Conservation (phyloP, 2,797 vertebrate species). For the Sylvilagus floridanus region DNA sequence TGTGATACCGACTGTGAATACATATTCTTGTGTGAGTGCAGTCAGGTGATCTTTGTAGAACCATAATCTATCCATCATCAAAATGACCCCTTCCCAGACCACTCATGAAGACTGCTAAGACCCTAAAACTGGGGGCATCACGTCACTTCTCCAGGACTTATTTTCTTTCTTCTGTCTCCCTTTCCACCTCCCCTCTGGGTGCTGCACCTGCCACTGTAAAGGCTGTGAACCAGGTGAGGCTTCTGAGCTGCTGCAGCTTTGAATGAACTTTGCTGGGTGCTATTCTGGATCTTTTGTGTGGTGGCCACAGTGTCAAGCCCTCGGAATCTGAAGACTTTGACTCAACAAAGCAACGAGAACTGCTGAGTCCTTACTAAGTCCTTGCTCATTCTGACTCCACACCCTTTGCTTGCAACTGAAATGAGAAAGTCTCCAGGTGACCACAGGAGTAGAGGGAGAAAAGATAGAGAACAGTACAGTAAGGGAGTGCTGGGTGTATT, state of each 20-base stretch:
- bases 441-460: not conserved
- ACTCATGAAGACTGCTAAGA: not conserved
- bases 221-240: conserved; percentile 84
- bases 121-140: not conserved
- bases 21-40: not conserved
- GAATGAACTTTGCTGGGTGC: not conserved
- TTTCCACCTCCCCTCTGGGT: not conserved
- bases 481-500: not conserved
- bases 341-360: not conserved
- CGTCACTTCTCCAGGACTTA: not conserved
- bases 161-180: not conserved
- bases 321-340: conserved; percentile 31
- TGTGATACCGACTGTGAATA: not conserved
- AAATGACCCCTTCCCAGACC: conserved; percentile 35
- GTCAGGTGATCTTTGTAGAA: not conserved
- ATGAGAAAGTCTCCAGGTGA: not conserved
- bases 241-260: conserved; percentile 72
- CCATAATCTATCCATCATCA: conserved; percentile 6
- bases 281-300: not conserved
- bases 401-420: not conserved
- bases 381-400: not conserved
- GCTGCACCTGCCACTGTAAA: conserved; percentile 64
- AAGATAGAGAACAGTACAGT: not conserved
- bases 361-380: not conserved
- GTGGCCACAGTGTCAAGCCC: not conserved